Conservation (phyloP, 2,888 invertebrate species). For the Netelia melanura region DNA sequence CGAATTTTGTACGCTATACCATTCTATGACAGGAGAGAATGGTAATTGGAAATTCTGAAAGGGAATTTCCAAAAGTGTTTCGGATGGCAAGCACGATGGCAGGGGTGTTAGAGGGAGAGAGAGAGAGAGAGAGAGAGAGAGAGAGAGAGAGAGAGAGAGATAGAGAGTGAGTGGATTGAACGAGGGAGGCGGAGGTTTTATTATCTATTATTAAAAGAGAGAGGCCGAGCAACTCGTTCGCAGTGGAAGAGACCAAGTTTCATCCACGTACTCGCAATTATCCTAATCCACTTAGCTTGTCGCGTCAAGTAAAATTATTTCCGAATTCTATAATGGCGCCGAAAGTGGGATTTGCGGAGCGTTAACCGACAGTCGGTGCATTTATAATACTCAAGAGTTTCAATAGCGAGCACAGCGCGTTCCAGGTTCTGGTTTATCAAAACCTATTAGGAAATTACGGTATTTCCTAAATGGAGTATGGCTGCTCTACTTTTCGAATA, state of each 20-base stretch:
- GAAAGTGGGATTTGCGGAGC: not conserved
- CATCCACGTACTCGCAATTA: conserved; percentile 20
- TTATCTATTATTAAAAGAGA: conserved; percentile 43
- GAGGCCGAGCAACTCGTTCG: conserved; percentile 12
- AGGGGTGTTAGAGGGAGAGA: not conserved
- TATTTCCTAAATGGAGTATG: no score
- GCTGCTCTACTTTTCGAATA: no score
- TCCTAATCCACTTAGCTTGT: not conserved
- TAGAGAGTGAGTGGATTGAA: no score
- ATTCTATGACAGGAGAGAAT: conserved; percentile 29
- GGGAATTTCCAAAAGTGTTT: conserved; percentile 36
- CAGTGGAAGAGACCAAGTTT: conserved; percentile 13
- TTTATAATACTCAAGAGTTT: not conserved
- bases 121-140: not conserved
- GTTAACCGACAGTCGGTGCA: not conserved
- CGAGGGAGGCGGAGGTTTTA: not conserved
- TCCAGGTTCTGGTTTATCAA: no score
- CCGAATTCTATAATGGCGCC: not conserved
- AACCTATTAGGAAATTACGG: no score
- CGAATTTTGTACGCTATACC: conserved; percentile 19
- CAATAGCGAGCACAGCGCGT: no score
- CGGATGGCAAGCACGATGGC: not conserved
- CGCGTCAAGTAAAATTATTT: conserved; percentile 26
- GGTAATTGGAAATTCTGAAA: conserved; percentile 57
- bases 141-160: not conserved